phyloP scores from a whole-genome alignment of 2,797 vertebrate genomes.

The Sebastes iracundus region DNA sequence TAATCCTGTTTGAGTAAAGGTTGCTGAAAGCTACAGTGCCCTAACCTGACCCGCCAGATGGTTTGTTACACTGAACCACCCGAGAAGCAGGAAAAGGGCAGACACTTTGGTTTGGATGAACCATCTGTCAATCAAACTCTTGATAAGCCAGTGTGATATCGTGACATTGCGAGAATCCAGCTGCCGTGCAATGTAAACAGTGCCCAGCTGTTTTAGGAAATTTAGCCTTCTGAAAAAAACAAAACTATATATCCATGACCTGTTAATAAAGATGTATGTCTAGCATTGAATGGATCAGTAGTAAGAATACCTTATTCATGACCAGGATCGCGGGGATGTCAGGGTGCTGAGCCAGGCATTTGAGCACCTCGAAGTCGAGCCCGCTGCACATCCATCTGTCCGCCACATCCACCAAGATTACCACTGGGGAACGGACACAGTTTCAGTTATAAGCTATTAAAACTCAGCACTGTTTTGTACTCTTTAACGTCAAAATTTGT shows the following conservation, averaged over 20 bases:
- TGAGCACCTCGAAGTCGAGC: slow-evolving; percentile 87
- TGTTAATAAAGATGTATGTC: not conserved
- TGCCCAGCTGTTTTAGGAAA: not conserved
- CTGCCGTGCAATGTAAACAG: no score
- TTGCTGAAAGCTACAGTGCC: not conserved
- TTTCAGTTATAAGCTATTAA: not conserved
- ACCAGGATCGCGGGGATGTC: slow-evolving; percentile 89
- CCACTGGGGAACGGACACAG: slow-evolving; percentile 77
- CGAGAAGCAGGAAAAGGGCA: no score
- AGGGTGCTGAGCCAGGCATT: slow-evolving; percentile 84
- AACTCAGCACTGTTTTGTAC: not conserved
- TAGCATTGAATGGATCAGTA: not conserved
- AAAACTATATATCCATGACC: not conserved
- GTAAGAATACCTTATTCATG: slow-evolving; percentile 90
- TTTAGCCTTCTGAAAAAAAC: not conserved
- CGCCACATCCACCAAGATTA: slow-evolving; percentile 91
- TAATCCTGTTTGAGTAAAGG: not conserved
- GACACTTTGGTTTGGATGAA: no score
- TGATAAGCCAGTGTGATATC: no score
- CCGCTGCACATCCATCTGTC: slow-evolving; percentile 87
- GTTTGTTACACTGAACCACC: no score
- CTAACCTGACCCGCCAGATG: no score
- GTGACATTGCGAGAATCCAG: no score
- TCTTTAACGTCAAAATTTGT: not conserved
- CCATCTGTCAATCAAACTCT: no score